Evolutionary conservation across 2,113 vertebrate genomes (phyloP).

Genomic region (Taurulus bubalis): DNA sequence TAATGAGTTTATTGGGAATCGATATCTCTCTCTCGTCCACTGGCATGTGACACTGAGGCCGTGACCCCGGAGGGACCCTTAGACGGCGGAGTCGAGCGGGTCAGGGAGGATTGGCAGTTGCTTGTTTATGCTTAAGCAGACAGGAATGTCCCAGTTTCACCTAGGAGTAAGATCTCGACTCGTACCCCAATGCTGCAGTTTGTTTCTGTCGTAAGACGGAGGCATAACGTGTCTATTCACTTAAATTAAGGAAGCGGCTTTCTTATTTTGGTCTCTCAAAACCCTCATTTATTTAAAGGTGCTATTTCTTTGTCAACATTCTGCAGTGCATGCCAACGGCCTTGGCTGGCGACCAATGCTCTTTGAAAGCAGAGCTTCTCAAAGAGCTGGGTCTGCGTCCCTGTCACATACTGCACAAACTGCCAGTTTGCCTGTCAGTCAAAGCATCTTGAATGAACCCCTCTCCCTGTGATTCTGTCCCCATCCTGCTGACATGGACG

Average conservation of each 20-base stretch:
- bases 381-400: constrained; percentile 52
- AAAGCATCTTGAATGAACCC: constrained; percentile 36
- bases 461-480: constrained; percentile 21
- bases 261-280: not conserved
- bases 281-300: not conserved
- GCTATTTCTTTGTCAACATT: not conserved
- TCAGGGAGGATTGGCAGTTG: constrained; percentile 29
- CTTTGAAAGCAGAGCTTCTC: constrained; percentile 42
- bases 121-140: constrained; percentile 40
- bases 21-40: constrained; percentile 55
- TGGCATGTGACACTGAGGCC: constrained; percentile 52
- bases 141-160: constrained; percentile 43
- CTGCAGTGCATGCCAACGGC: constrained; percentile 16
- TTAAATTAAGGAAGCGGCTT: constrained; percentile 4
- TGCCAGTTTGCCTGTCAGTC: constrained; percentile 56
- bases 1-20: constrained; percentile 79
- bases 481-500: constrained; percentile 56
- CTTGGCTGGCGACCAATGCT: constrained; percentile 24
- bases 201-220: not conserved
- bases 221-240: constrained; percentile 5
- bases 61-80: constrained; percentile 46
- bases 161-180: constrained; percentile 14
- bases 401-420: constrained; percentile 56
- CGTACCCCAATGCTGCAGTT: not conserved
- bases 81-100: constrained; percentile 39